phyloP scores from a whole-genome alignment of 2,888 invertebrate species.

The Tipula unca region DNA sequence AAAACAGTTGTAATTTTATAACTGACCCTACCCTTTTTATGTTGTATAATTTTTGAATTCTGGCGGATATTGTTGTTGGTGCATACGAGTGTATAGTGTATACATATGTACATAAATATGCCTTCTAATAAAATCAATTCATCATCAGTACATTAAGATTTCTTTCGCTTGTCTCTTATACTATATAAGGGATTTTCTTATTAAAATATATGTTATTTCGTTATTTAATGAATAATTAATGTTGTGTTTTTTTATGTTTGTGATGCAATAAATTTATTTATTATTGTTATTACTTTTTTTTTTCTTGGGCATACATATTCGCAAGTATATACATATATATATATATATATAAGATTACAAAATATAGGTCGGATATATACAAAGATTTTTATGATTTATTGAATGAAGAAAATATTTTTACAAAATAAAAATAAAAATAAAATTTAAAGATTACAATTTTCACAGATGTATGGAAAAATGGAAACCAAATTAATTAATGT shows the following conservation, averaged over 20 bases:
- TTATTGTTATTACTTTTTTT: neutral
- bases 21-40: neutral
- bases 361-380: neutral
- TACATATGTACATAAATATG: neutral
- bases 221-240: neutral
- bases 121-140: neutral
- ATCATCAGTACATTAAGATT: neutral
- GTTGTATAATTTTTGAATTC: neutral
- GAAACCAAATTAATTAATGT: constrained; percentile 2
- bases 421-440: neutral
- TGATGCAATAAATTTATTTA: constrained; percentile 8
- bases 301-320: too few species aligned
- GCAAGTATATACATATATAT: neutral
- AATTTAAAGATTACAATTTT: neutral
- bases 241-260: neutral
- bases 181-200: neutral
- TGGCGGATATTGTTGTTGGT: neutral
- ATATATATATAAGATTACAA: neutral
- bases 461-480: neutral
- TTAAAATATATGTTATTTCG: neutral
- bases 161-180: neutral
- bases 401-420: neutral
- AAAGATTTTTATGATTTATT: neutral
- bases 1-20: constrained; percentile 1
- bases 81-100: neutral